Evolutionary conservation across 2,888 invertebrate species (phyloP), one percentile per base, ranked within the genome.

Genomic region (Diabrotica balteata): DNA sequence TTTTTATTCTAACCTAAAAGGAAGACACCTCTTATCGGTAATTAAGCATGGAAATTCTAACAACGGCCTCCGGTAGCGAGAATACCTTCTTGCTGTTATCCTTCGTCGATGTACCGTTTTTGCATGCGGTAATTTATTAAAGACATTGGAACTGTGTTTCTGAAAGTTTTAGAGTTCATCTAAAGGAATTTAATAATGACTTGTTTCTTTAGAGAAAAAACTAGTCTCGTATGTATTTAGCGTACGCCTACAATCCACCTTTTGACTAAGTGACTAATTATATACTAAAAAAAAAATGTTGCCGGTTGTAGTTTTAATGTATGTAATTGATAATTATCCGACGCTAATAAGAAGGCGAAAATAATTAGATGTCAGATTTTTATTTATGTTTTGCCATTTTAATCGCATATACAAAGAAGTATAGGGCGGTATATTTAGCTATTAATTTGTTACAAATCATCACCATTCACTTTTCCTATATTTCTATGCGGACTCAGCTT

Each of bases 261-360:
- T 42, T 53, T 43, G 10, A 43, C 43, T 53, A 54, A 54, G n/a
- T 10, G 9, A 54, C 42, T 54, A 43, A 54, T 54, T 54, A 43
- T 43, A 42, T 43, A 10, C 9, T 0, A 42, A 0, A 6, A 10
- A 42, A 54, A 43, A 54, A 54, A n/a, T 54, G 43, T 54, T 17
- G 17, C 17, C 43, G 53, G 5, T 42, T 3, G 5, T 10, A 7
- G 17, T 17, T 2, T 17, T 7, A 53, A 53, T 32, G 32, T 5
- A 32, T 8, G n/a, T 42, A 53, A 53, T 53, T 54, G 43, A 54
- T 54, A 43, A n/a, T 42, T n/a, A 54, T 54, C 11, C 6, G 7
- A 7, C 43, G 43, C 10, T 8, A 32, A 32, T 32, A 32, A 32
- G 32, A 5, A 32, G 32, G 32, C 5, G 32, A 32, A 32, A 32